phyloP scores from a whole-genome alignment of 2,888 invertebrate species.

The Ophonus ardosiacus region DNA sequence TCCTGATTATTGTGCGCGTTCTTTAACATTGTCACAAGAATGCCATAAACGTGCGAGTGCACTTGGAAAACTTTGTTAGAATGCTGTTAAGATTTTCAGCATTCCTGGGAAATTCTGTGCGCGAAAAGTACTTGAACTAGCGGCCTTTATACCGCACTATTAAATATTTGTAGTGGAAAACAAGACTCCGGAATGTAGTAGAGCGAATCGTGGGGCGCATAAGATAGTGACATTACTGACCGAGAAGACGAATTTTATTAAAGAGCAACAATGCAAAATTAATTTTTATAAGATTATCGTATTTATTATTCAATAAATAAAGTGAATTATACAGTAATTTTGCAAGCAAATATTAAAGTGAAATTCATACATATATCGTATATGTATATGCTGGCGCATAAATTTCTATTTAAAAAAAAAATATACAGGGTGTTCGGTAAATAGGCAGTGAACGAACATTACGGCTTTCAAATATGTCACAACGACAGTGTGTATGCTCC shows the following conservation, averaged over 20 bases:
- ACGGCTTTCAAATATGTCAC: too few species aligned
- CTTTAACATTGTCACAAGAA: conserved; percentile 25
- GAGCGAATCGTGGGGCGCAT: neutral
- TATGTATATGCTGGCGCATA: too few species aligned
- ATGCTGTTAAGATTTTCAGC: conserved; percentile 30
- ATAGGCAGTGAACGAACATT: too few species aligned
- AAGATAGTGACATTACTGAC: neutral
- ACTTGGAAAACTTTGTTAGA: conserved; percentile 8
- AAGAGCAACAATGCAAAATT: neutral
- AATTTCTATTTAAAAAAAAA: too few species aligned
- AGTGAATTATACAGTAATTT: too few species aligned
- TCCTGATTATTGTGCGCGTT: neutral
- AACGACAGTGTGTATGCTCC: too few species aligned
- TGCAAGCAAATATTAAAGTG: too few species aligned
- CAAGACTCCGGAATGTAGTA: neutral
- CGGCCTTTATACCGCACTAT: neutral
- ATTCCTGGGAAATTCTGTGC: conserved; percentile 4
- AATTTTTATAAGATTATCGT: too few species aligned
- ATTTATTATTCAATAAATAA: too few species aligned
- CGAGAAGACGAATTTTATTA: neutral
- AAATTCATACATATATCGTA: too few species aligned
- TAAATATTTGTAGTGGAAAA: neutral
- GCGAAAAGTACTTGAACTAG: conserved; percentile 6
- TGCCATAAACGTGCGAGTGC: conserved; percentile 8
- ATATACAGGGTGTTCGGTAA: too few species aligned